phyloP scores from a whole-genome alignment of 2,888 invertebrate species.

The Microchrysa polita region DNA sequence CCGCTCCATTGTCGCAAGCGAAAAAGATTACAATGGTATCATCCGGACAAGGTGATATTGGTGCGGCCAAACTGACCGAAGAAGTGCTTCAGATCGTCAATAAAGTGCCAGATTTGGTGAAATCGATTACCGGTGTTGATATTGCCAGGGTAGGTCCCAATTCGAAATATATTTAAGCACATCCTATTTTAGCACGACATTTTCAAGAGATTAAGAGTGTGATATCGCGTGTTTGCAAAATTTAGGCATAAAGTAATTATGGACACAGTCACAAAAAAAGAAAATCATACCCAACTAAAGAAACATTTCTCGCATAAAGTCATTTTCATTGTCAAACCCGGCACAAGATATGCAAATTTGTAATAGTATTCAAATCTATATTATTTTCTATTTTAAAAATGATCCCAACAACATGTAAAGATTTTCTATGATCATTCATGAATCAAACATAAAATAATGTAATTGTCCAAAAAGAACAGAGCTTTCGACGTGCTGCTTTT shows the following conservation, averaged over 20 bases:
- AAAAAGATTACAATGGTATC: slow-evolving; percentile 98
- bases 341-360: no score
- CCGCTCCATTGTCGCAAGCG: slow-evolving; percentile 92
- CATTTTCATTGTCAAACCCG: no score
- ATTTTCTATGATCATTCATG: slow-evolving; percentile 19
- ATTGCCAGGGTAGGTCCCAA: slow-evolving; percentile 80
- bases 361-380: no score
- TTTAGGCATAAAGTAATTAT: no score
- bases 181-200: no score
- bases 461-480: slow-evolving; percentile 4
- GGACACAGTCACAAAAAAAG: no score
- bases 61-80: slow-evolving; percentile 92
- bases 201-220: no score
- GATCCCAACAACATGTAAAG: not conserved
- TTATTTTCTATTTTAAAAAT: no score
- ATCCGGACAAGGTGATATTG: slow-evolving; percentile 88
- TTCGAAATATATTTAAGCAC: slow-evolving; percentile 64
- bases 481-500: slow-evolving; percentile 36
- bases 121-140: slow-evolving; percentile 92
- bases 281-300: no score
- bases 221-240: no score
- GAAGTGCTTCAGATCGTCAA: slow-evolving; percentile 94
- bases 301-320: no score
- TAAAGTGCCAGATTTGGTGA: slow-evolving; percentile 90
- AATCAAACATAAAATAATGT: not conserved